Conservation (phyloP, 2,888 invertebrate species). For the Theretra japonica region DNA sequence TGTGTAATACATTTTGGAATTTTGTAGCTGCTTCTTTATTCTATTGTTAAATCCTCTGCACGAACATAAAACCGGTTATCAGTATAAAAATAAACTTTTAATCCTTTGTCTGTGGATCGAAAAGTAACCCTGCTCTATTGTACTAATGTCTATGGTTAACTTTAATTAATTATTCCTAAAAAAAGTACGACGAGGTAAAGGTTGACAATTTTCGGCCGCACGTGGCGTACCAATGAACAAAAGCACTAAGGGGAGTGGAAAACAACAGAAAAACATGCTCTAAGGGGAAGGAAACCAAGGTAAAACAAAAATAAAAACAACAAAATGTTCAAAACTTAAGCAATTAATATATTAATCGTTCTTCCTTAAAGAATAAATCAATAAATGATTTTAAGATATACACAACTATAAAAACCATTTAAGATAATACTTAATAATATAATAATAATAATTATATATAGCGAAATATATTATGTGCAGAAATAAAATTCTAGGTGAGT, state of each 20-base stretch:
- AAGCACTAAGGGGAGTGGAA: slow-evolving; percentile 57
- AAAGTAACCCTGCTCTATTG: slow-evolving; percentile 85
- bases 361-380: slow-evolving; percentile 83
- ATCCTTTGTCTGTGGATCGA: slow-evolving; percentile 83
- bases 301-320: slow-evolving; percentile 77
- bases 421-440: slow-evolving; percentile 85
- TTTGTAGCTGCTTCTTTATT: slow-evolving; percentile 69
- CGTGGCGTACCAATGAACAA: slow-evolving; percentile 63
- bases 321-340: slow-evolving; percentile 83
- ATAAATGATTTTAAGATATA: slow-evolving; percentile 85
- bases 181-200: slow-evolving; percentile 82
- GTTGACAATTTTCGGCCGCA: slow-evolving; percentile 77
- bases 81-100: slow-evolving; percentile 83
- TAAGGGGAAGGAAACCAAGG: slow-evolving; percentile 69
- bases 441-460: slow-evolving; percentile 85
- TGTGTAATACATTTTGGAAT: slow-evolving; percentile 75
- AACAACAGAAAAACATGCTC: slow-evolving; percentile 60
- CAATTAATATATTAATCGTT: slow-evolving; percentile 85
- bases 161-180: slow-evolving; percentile 83
- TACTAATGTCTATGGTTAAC: slow-evolving; percentile 83
- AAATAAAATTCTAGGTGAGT: slow-evolving; percentile 86
- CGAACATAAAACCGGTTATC: slow-evolving; percentile 82
- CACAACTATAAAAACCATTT: slow-evolving; percentile 85
- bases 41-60: slow-evolving; percentile 78
- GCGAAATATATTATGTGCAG: slow-evolving; percentile 85